Conservation (phyloP, 2,888 invertebrate genomes). For the Pandemis cinnamomeana region DNA sequence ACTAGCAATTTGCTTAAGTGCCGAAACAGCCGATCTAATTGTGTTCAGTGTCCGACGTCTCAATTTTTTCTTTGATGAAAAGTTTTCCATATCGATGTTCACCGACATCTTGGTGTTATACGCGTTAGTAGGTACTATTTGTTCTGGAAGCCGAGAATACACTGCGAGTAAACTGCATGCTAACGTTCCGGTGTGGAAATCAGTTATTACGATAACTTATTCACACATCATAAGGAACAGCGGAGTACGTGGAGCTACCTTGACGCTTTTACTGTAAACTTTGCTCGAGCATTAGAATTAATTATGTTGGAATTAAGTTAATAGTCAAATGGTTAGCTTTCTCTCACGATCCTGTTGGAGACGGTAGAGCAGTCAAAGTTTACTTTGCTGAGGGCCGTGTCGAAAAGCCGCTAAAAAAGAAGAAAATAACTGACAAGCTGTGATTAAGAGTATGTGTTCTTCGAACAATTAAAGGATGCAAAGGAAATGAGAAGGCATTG, state of each 20-base stretch:
- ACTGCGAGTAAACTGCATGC: conserved; percentile 79
- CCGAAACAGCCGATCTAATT: conserved; percentile 76
- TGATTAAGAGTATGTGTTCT: too few relatives aligned
- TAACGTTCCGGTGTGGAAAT: conserved; percentile 65
- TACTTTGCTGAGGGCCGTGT: too few relatives aligned
- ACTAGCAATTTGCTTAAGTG: conserved; percentile 79
- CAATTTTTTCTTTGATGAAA: conserved; percentile 76
- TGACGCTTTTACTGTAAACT: not conserved
- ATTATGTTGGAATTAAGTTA: too few relatives aligned
- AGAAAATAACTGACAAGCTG: too few relatives aligned
- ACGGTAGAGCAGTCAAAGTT: too few relatives aligned
- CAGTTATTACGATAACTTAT: conserved; percentile 50
- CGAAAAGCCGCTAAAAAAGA: too few relatives aligned
- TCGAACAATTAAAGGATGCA: too few relatives aligned
- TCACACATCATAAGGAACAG: conserved; percentile 62
- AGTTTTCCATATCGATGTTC: conserved; percentile 77
- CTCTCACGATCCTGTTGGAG: too few relatives aligned
- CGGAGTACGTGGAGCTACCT: conserved; percentile 57
- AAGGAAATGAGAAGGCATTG: too few relatives aligned
- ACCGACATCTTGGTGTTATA: conserved; percentile 65
- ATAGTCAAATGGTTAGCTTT: too few relatives aligned
- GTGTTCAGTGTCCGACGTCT: conserved; percentile 78
- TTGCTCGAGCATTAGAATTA: not conserved
- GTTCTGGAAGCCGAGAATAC: conserved; percentile 71
- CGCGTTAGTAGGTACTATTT: conserved; percentile 65